Conservation (phyloP, 2,888 invertebrate genomes). For the Pyrgus malvae region DNA sequence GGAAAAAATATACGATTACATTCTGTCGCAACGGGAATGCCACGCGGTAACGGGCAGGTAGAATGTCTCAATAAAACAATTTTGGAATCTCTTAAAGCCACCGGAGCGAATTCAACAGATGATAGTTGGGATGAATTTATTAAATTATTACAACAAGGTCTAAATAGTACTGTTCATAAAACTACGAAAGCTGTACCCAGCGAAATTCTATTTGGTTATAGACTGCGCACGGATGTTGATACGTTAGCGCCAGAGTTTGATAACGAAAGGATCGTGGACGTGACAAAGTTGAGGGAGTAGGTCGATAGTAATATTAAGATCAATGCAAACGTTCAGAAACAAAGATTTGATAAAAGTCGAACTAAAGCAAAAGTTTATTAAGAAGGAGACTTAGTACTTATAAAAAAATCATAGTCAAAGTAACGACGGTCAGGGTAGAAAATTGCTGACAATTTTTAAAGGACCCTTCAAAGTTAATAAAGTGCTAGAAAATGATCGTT, state of each 20-base stretch:
- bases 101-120: background rate
- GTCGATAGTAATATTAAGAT: background rate
- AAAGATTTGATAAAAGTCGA: background rate
- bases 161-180: background rate
- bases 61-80: background rate
- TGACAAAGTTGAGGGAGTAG: background rate
- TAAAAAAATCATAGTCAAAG: background rate
- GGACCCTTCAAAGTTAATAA: background rate
- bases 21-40: background rate
- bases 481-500: background rate
- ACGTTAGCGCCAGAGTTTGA: background rate
- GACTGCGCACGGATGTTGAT: background rate
- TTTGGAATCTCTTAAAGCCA: background rate
- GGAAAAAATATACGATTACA: background rate
- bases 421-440: background rate
- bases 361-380: background rate
- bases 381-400: background rate
- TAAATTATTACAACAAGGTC: background rate
- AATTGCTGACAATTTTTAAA: background rate
- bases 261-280: background rate
- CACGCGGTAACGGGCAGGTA: background rate
- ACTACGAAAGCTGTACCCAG: background rate
- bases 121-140: background rate
- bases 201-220: background rate
- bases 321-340: background rate